Evolutionary conservation across 2,888 invertebrate species (phyloP).

Genomic region (Brassicogethes aeneus): DNA sequence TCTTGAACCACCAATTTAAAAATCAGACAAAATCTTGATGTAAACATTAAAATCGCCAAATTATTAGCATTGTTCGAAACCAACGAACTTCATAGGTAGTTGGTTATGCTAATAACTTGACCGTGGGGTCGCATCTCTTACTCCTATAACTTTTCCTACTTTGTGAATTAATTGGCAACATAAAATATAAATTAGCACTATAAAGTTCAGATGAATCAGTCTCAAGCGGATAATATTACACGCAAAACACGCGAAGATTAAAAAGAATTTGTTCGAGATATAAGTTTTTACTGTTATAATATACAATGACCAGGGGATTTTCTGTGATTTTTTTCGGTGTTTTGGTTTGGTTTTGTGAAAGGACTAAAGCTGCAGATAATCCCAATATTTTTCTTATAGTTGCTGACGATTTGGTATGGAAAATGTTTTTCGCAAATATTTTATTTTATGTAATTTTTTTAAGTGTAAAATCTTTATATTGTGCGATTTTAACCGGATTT

Average conservation of each 20-base stretch:
- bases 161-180: slow-evolving; percentile 21
- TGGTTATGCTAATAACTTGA: slow-evolving; percentile 27
- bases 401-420: slow-evolving; percentile 30
- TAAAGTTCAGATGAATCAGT: too few relatives aligned
- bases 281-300: too few relatives aligned
- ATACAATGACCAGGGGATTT: too few relatives aligned
- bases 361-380: slow-evolving; percentile 18
- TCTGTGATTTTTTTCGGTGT: too few relatives aligned
- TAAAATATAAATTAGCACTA: not conserved
- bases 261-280: not conserved
- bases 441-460: too few relatives aligned
- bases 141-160: slow-evolving; percentile 7
- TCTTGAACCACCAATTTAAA: too few relatives aligned
- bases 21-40: too few relatives aligned
- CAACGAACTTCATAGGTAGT: slow-evolving; percentile 30
- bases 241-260: not conserved
- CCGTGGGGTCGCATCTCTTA: slow-evolving; percentile 22
- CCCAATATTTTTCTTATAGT: slow-evolving; percentile 28
- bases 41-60: too few relatives aligned
- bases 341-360: not conserved
- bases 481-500: too few relatives aligned
- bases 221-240: too few relatives aligned
- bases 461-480: too few relatives aligned
- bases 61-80: slow-evolving; percentile 15
- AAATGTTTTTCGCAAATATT: too few relatives aligned